phyloP scores from a whole-genome alignment of 2,113 vertebrate species.

The Onychorhynchus coronatus region DNA sequence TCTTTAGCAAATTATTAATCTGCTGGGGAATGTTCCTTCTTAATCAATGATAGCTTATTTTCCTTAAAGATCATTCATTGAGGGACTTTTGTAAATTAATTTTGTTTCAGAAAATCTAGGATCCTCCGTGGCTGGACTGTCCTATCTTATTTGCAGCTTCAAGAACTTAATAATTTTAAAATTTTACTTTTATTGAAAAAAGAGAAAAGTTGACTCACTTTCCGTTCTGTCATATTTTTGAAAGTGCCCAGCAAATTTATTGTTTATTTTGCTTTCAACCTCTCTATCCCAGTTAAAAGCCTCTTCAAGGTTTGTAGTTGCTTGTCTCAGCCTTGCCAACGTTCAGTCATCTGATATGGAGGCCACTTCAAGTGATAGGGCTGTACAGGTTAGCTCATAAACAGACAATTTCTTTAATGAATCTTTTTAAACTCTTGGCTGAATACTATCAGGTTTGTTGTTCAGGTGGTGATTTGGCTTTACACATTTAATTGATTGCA shows the following conservation, averaged over 20 bases:
- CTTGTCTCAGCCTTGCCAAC: background rate
- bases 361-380: background rate
- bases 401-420: background rate
- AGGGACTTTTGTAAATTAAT: background rate
- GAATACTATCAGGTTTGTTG: background rate
- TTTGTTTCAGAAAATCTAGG: background rate
- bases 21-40: background rate
- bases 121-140: background rate
- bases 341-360: background rate
- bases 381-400: background rate
- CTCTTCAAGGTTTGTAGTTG: background rate
- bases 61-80: background rate
- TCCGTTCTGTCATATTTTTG: background rate
- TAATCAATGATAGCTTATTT: background rate
- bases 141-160: background rate
- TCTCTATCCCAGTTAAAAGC: background rate
- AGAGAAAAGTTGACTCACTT: background rate
- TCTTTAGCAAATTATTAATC: background rate
- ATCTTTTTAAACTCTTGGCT: background rate
- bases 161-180: background rate
- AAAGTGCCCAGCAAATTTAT: background rate
- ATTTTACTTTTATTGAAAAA: background rate
- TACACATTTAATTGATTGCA: background rate
- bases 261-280: background rate
- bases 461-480: background rate